Evolutionary conservation across 2,797 vertebrate species (phyloP), one percentile per base, ranked within the genome.

Genomic region (Pelodytes ibericus): DNA sequence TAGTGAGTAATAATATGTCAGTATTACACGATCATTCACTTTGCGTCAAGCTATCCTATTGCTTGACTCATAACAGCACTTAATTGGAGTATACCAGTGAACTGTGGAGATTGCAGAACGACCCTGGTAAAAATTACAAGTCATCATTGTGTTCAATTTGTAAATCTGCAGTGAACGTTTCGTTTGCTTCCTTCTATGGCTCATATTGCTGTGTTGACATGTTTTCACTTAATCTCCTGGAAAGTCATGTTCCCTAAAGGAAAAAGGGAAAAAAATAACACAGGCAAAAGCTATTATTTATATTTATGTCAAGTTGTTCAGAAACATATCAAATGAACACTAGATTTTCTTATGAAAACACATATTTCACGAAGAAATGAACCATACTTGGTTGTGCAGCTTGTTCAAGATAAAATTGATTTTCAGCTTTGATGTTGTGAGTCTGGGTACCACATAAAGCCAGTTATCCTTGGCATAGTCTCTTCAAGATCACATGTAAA

Each of bases 361-460:
- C 75, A 61, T 72, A 41, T 29, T 66, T 44, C 56, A 29, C 11
- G 25, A 24, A 20, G 30, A 67, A 78, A 59, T 25, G 2, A 29
- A 51, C 69, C 75, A 53, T 67, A 60, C 30, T 49, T 60, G 15
- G 70, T 72, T 66, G 62, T 72, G 13, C 49, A 44, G 22, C 71
- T 49, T 29, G 29, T 36, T 41, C 31, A 78, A 22, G 62, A 67
- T 72, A 20, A 66, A 47, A 78, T 66, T 67, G n/a, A 53, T 49
- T 49, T 71, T 66, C 65, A 68, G 65, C 66, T 74, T 71, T 71
- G 70, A 78, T 24, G 33, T 58, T 61, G 72, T 58, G 5, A 29
- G 44, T 61, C 61, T 72, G 56, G 60, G n/a, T 33, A 33, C 75
- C 75, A 60, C 72, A 78, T 78, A 78, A 78, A 78, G 75, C 33